phyloP scores from a whole-genome alignment of 2,797 vertebrate species.

The Thamnophis elegans region DNA sequence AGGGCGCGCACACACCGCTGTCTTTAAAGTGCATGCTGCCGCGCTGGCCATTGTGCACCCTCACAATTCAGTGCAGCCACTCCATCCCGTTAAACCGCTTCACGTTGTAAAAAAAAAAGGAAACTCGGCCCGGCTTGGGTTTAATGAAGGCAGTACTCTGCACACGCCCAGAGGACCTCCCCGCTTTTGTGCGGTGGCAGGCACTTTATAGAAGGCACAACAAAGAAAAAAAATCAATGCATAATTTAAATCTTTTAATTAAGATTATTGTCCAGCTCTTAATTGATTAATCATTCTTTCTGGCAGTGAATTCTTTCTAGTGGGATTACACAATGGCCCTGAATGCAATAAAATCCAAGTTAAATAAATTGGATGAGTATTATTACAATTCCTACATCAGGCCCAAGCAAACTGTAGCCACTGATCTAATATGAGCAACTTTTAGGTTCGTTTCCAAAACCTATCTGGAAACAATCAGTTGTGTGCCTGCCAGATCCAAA shows the following conservation, averaged over 20 bases:
- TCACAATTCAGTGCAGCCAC: no score
- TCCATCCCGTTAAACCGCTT: no score
- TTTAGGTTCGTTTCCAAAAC: background rate
- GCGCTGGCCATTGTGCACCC: no score
- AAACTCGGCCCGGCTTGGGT: no score
- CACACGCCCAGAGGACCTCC: no score
- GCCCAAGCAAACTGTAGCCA: background rate
- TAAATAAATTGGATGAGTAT: background rate
- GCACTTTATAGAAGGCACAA: background rate
- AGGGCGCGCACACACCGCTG: no score
- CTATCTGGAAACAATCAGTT: background rate
- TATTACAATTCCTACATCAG: background rate
- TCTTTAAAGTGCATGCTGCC: no score
- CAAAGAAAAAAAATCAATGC: background rate
- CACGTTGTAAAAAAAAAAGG: no score
- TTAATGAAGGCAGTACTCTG: no score
- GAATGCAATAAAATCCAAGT: background rate
- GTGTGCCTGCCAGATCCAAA: background rate
- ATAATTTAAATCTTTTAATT: background rate
- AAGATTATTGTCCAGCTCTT: background rate
- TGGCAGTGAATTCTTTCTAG: background rate
- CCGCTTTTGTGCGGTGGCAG: no score
- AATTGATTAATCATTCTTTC: background rate
- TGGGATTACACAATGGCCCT: background rate
- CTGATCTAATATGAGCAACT: background rate